Conservation (phyloP, 2,888 invertebrate species). For the Eudiplozoon nipponicum region DNA sequence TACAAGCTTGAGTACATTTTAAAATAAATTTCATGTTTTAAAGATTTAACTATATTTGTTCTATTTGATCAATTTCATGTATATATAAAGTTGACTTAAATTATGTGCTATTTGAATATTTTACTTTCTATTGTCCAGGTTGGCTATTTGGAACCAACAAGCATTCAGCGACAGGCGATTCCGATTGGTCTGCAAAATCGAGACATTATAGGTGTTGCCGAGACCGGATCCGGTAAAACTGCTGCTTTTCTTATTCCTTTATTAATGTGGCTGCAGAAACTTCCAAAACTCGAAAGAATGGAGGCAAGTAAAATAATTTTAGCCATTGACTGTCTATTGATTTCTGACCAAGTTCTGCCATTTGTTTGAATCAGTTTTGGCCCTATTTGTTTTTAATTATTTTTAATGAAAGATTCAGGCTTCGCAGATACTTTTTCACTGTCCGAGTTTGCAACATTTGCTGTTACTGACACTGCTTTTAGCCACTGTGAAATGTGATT, state of each 20-base stretch:
- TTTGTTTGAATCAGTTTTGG: constrained; percentile 4
- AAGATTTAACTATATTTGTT: constrained; percentile 23
- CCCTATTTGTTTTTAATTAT: too few species aligned
- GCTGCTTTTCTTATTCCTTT: constrained; percentile 82
- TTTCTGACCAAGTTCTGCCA: background rate
- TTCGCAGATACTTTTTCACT: too few species aligned
- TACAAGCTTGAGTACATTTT: too few species aligned
- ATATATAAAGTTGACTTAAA: constrained; percentile 4
- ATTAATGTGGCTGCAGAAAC: constrained; percentile 75
- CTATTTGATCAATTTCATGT: too few species aligned
- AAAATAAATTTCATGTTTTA: too few species aligned
- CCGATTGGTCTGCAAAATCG: constrained; percentile 50
- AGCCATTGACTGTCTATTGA: too few species aligned
- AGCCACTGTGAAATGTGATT: too few species aligned
- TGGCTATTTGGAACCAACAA: constrained; percentile 46
- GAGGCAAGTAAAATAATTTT: background rate
- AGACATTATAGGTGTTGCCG: constrained; percentile 89
- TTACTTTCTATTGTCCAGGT: constrained; percentile 15
- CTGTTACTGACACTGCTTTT: too few species aligned
- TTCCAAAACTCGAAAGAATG: constrained; percentile 51
- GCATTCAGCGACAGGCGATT: constrained; percentile 92
- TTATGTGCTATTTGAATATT: too few species aligned
- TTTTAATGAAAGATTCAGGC: too few species aligned
- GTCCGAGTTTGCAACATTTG: too few species aligned
- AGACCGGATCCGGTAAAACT: constrained; percentile 94